Evolutionary conservation across 2,797 vertebrate species (phyloP).

Genomic region (Tragopan temminckii): DNA sequence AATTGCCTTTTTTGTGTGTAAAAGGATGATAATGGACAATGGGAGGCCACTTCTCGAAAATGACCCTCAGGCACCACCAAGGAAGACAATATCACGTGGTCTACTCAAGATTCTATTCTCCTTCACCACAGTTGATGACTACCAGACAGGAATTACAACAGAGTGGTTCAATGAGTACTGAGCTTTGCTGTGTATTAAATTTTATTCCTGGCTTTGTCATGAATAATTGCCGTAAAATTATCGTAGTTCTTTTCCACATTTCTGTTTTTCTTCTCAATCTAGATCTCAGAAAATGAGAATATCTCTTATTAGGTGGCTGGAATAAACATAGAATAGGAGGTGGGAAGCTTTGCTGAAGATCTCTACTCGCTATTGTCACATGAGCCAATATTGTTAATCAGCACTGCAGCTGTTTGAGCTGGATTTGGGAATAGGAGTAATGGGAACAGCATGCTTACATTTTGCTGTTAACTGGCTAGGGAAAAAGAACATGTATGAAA

Average conservation of each 20-base stretch:
- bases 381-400: background rate
- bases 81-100: background rate
- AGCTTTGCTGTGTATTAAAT: background rate
- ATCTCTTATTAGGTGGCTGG: background rate
- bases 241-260: background rate
- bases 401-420: slow-evolving; percentile 8
- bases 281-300: background rate
- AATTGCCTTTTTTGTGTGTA: background rate
- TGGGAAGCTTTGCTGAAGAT: background rate
- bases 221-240: background rate
- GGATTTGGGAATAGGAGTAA: background rate
- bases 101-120: background rate
- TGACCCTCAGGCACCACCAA: background rate
- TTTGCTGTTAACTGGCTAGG: background rate
- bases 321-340: background rate
- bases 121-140: background rate
- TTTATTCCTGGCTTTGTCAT: slow-evolving; percentile 2
- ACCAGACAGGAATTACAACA: background rate
- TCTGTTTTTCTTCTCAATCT: background rate
- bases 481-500: slow-evolving; percentile 12
- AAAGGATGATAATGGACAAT: background rate
- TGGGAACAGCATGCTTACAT: background rate
- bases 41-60: background rate
- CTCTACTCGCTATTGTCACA: background rate
- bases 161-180: background rate